Evolutionary conservation across 1,140 invertebrate genomes (phyloP), one percentile per base, ranked within the genome.

Genomic region (Drosophila parvula): DNA sequence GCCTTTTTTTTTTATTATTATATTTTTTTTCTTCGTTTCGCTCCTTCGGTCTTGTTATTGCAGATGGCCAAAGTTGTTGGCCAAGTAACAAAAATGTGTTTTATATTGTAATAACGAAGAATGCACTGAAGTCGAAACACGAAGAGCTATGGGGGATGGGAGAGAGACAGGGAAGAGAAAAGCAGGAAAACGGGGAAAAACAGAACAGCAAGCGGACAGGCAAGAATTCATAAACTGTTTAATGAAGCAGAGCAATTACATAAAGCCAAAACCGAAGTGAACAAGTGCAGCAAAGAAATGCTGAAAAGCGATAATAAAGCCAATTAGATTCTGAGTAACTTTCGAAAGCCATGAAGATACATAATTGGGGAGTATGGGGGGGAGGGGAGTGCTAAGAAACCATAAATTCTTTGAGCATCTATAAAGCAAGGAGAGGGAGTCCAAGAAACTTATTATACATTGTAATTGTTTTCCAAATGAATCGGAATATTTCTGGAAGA

Each of bases 211-310:
- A 50, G 45, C 59, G n/a, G n/a, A 64, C 53, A 50, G 16, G 28
- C 45, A 48, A 40, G 65, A 78, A 79, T 82, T 74, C 79, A 86
- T 82, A 86, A 88, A 80, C 79, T 83, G 84, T 80, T 83, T 89
- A 83, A 89, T 88, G 84, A 89, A 89, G 73, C 84, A 70, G 34
- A 83, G 74, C 73, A 88, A 88, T 89, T 89, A 88, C 59, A 86
- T 85, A 81, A 85, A 76, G 44, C 61, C 53, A 65, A 67, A 84
- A 56, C 40, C 48, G 41, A 44, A 60, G 48, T 58, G 41, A 32
- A 43, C 43, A 57, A 67, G 34, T 71, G 68, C 65, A 71, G 44
- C 44, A 55, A 34, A 51, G 40, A 57, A 57, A 55, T 68, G 14
- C 51, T 18, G 27, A 47, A 55, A 41, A 44, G 43, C 38, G n/a